Conservation (phyloP, 2,113 vertebrate species). For the Suricata suricatta region DNA sequence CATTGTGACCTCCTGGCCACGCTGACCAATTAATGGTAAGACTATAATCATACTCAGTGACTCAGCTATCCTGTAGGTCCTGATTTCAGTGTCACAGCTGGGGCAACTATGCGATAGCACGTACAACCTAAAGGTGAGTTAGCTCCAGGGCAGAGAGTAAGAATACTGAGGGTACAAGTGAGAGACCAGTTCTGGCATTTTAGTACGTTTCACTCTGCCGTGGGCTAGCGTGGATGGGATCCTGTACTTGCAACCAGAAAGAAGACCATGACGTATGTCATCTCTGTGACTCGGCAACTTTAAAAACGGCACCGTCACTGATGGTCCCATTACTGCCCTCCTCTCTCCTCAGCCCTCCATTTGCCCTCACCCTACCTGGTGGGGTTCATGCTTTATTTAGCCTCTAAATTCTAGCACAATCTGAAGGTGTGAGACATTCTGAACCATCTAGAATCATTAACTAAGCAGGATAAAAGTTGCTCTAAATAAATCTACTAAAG, state of each 20-base stretch:
- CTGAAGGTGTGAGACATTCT: background rate
- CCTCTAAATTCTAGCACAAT: background rate
- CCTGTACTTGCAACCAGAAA: background rate
- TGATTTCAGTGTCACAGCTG: background rate
- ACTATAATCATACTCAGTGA: no score
- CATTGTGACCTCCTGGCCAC: background rate
- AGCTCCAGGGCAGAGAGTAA: background rate
- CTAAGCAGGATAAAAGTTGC: background rate
- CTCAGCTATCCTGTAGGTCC: accelerated
- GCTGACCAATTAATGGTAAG: background rate
- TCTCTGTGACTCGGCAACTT: background rate
- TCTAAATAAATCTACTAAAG: background rate
- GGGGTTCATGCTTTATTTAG: background rate
- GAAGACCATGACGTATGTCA: background rate
- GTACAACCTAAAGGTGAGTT: background rate
- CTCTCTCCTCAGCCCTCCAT: background rate
- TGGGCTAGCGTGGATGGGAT: background rate
- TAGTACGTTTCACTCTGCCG: background rate
- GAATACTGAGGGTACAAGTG: background rate
- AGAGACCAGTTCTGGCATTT: background rate
- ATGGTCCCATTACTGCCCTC: no score
- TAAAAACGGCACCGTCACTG: background rate
- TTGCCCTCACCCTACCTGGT: accelerated
- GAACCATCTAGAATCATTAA: background rate
- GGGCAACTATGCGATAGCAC: background rate